Conservation (phyloP, 2,888 invertebrate genomes). For the Cordilura impudica region DNA sequence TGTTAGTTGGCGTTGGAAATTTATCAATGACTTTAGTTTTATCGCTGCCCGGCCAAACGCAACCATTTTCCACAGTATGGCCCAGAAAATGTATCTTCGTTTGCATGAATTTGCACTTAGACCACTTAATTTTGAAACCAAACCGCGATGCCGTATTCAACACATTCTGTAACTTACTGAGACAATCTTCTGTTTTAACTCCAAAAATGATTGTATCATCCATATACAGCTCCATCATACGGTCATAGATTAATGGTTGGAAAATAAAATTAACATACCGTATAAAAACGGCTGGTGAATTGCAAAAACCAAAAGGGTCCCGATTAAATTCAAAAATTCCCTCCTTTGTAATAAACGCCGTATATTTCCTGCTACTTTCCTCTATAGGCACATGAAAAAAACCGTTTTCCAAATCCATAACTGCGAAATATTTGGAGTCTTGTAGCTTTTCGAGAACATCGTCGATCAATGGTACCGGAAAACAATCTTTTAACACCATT, state of each 20-base stretch:
- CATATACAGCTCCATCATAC: constrained; percentile 41
- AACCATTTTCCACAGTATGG: too few species aligned
- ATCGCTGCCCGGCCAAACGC: constrained; percentile 56
- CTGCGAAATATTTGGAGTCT: constrained; percentile 30
- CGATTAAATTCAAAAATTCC: constrained; percentile 37
- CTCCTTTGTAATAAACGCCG: constrained; percentile 22
- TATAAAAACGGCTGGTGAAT: constrained; percentile 44
- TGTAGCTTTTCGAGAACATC: constrained; percentile 53
- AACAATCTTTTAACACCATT: constrained; percentile 70
- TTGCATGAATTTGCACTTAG: constrained; percentile 33
- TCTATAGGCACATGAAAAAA: constrained; percentile 53
- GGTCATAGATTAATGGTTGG: constrained; percentile 24
- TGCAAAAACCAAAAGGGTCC: constrained; percentile 44
- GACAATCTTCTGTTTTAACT: neutral
- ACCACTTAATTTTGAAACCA: constrained; percentile 39
- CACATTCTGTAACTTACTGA: constrained; percentile 18
- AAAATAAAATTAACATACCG: constrained; percentile 43
- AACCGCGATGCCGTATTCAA: neutral
- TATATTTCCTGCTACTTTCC: constrained; percentile 37
- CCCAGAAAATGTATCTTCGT: constrained; percentile 48
- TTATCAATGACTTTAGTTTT: too few species aligned
- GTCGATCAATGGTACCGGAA: constrained; percentile 66
- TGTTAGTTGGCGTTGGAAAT: too few species aligned
- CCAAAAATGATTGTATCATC: constrained; percentile 38
- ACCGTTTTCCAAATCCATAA: too few species aligned